These are phyloP conservation scores for Cricetomys ansorgei DNA, from an alignment of 2,113 vertebrate genomes.

Conservation along the genomic window DNA sequence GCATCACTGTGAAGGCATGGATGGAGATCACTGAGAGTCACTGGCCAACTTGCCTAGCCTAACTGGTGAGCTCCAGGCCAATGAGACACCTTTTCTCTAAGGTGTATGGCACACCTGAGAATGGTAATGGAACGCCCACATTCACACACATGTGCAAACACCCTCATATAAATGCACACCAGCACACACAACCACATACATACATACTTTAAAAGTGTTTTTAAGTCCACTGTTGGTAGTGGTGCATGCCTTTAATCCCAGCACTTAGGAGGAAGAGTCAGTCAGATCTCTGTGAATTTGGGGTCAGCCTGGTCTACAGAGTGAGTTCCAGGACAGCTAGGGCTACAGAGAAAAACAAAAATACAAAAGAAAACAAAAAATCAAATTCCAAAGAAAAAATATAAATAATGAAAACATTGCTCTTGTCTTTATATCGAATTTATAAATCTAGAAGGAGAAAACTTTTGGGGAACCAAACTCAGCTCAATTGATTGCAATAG, in stretches of 20 bases:
- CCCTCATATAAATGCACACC: neutral
- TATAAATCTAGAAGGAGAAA: neutral
- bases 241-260: too few relatives aligned
- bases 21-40: neutral
- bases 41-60: neutral
- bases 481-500: neutral
- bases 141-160: neutral
- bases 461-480: neutral
- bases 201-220: neutral
- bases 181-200: too few relatives aligned
- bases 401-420: neutral
- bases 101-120: neutral
- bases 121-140: too few relatives aligned
- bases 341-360: too few relatives aligned
- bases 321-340: too few relatives aligned
- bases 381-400: neutral
- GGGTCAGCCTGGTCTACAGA: too few relatives aligned
- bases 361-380: neutral
- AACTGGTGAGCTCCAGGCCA: neutral
- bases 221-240: too few relatives aligned
- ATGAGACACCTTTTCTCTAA: neutral
- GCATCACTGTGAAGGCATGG: neutral
- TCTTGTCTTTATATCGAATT: neutral
- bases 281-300: too few relatives aligned
- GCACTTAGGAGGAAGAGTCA: too few relatives aligned